Percentiles rank a stretch among this genome's conserved stretches.
These are phyloP conservation scores for Meandrusa payeni DNA, from an alignment of 2,888 invertebrate species.

Conservation along the genomic window DNA sequence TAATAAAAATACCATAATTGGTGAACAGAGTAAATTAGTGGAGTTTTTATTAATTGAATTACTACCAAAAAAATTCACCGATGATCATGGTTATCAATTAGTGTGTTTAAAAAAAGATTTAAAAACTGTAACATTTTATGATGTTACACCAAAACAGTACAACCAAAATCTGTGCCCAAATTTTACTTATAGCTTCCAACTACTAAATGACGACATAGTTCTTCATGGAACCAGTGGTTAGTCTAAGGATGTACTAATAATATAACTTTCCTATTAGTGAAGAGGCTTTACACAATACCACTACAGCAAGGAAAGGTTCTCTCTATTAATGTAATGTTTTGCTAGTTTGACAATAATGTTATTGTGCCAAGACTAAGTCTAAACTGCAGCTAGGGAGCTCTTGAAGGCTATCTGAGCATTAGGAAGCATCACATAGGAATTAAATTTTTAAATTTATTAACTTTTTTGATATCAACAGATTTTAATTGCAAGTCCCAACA, in stretches of 20 bases:
- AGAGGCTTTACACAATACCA: too few species aligned
- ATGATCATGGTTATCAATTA: constrained; percentile 55
- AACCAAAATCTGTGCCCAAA: constrained; percentile 64
- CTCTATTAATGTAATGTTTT: too few species aligned
- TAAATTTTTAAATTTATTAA: too few species aligned
- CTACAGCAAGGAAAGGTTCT: too few species aligned
- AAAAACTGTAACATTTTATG: constrained; percentile 62
- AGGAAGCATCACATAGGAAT: too few species aligned
- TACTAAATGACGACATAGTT: constrained; percentile 53
- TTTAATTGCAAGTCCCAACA: constrained; percentile 43
- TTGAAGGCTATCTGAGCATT: too few species aligned
- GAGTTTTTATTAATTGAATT: constrained; percentile 55
- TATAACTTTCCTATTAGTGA: too few species aligned
- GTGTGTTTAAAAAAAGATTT: constrained; percentile 58
- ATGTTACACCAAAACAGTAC: constrained; percentile 56
- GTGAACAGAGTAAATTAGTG: constrained; percentile 26
- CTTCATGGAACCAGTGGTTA: constrained; percentile 62
- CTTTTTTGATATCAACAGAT: constrained; percentile 41
- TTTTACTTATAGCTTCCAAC: constrained; percentile 70
- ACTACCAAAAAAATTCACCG: constrained; percentile 56
- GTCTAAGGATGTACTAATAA: constrained; percentile 32
- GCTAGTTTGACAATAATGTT: too few species aligned
- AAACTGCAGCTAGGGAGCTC: too few species aligned
- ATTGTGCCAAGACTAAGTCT: too few species aligned
- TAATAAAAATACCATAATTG: constrained; percentile 9